These are phyloP conservation scores for Camponotus floridanus DNA, from an alignment of 1,140 invertebrate species.

Conservation along the genomic window DNA sequence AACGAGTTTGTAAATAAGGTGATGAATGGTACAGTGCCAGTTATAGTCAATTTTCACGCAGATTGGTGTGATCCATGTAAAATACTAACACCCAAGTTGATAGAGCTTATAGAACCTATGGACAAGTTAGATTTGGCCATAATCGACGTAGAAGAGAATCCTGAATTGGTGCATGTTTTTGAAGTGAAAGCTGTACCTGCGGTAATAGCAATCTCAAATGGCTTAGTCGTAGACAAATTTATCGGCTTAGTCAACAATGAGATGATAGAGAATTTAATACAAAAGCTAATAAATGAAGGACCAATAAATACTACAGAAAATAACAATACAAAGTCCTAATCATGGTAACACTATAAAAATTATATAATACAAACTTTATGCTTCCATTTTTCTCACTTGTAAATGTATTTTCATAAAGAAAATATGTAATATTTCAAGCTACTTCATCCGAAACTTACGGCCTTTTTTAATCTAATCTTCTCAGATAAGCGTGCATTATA, in stretches of 20 bases:
- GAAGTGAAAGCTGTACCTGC: conserved; percentile 97
- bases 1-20: conserved; percentile 90
- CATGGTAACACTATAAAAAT: conserved; percentile 16
- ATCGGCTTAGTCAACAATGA: conserved; percentile 95
- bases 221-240: conserved; percentile 96
- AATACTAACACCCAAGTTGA: conserved; percentile 95
- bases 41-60: conserved; percentile 95
- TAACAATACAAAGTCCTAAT: conserved; percentile 46
- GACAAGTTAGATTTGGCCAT: conserved; percentile 95
- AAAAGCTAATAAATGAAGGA: conserved; percentile 88
- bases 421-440: conserved; percentile 32
- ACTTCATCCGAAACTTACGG: conserved; percentile 43
- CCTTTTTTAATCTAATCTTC: conserved; percentile 54
- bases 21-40: conserved; percentile 93
- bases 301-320: conserved; percentile 48
- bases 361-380: conserved; percentile 23
- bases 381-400: conserved; percentile 35
- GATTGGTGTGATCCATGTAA: conserved; percentile 99
- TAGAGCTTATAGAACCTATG: conserved; percentile 92
- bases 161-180: conserved; percentile 93
- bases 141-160: conserved; percentile 96
- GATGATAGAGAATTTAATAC: conserved; percentile 93
- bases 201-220: conserved; percentile 95
- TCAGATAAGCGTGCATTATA: conserved; percentile 34
- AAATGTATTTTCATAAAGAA: conserved; percentile 48